Conservation (phyloP, 2,797 vertebrate species). For the Myotis myotis region DNA sequence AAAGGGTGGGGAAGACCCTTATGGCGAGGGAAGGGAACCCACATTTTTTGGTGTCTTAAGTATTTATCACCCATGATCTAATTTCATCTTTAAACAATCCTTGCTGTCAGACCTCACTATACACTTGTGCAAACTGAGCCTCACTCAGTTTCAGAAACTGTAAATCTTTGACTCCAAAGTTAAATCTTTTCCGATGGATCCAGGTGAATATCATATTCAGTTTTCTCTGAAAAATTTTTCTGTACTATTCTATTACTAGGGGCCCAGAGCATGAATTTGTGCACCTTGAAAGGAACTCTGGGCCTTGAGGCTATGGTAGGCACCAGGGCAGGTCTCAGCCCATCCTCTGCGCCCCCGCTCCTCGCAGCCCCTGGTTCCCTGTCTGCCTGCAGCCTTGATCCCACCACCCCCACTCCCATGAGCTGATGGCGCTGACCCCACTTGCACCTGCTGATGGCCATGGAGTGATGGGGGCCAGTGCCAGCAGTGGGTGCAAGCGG, state of each 20-base stretch:
- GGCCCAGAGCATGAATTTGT: too few relatives aligned
- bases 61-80: not conserved
- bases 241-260: not conserved
- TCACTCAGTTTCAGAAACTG: not conserved
- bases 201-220: not conserved
- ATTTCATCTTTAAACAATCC: not conserved
- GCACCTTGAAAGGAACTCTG: too few relatives aligned
- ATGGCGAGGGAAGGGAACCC: not conserved
- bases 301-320: too few relatives aligned
- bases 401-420: too few relatives aligned
- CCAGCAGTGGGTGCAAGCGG: too few relatives aligned
- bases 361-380: too few relatives aligned
- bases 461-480: too few relatives aligned
- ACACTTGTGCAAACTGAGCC: not conserved
- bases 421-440: too few relatives aligned
- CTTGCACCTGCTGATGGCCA: too few relatives aligned
- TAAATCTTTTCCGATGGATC: not conserved
- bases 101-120: not conserved
- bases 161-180: not conserved
- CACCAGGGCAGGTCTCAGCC: too few relatives aligned
- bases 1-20: not conserved
- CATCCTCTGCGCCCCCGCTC: too few relatives aligned
- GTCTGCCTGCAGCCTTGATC: too few relatives aligned
- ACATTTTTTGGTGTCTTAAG: not conserved
- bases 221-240: not conserved